A percentile compares a stretch with the other conserved stretches of the same genome.
These are phyloP conservation scores for Danio kyathit DNA, from an alignment of 2,797 vertebrate species.

Conservation along the genomic window DNA sequence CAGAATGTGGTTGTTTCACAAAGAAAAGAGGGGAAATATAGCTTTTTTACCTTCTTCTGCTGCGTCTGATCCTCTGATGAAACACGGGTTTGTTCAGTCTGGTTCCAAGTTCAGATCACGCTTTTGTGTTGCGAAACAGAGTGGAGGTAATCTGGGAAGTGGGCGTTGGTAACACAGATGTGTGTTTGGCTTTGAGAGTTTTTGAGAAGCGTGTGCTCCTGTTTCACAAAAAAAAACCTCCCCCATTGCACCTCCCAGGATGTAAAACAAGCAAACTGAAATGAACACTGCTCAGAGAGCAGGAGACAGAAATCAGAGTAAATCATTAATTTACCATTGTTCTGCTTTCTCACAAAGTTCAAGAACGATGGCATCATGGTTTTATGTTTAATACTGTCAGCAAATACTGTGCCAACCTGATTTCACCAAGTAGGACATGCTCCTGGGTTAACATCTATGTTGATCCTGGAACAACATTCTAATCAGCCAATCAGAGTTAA, in stretches of 20 bases:
- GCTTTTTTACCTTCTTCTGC: slow-evolving; percentile 4
- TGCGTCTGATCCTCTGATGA: slow-evolving; percentile 18
- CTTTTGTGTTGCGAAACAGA: slow-evolving; percentile 55
- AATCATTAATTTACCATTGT: neutral
- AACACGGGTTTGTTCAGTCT: neutral
- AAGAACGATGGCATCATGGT: neutral
- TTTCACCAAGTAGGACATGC: too few species aligned
- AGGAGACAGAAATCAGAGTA: neutral
- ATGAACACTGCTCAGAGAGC: neutral
- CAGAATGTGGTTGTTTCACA: neutral
- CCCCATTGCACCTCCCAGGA: neutral
- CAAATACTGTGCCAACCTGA: too few species aligned
- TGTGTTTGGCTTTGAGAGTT: slow-evolving; percentile 39
- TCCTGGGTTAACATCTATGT: too few species aligned
- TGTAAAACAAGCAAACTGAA: neutral
- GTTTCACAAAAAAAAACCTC: neutral
- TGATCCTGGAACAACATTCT: too few species aligned
- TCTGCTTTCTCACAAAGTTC: neutral
- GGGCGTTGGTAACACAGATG: slow-evolving; percentile 41
- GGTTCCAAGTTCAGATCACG: slow-evolving; percentile 47
- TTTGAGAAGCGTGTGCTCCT: neutral
- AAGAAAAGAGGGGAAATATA: neutral
- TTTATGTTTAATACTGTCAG: neutral
- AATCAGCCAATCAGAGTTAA: too few species aligned
- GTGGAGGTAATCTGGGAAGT: slow-evolving; percentile 10